Base-by-base conservation (phyloP, 2,797 vertebrate genomes). In the Sternotherus odoratus region DNA sequence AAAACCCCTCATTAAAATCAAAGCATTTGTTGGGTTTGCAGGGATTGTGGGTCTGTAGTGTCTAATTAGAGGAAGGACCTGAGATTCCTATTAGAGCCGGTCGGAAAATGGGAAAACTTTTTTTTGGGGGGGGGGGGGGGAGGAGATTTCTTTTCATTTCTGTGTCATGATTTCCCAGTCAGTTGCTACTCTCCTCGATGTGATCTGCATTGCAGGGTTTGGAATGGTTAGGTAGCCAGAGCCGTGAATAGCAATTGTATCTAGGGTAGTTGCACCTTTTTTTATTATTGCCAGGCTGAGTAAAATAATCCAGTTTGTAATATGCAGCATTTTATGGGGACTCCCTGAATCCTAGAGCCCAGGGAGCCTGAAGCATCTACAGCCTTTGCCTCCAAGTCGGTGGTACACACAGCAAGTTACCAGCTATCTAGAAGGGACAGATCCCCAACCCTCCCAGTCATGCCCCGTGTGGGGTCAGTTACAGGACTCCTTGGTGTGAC, bases 341-440 rank as follows among this genome's bases (percentile, higher is more conserved):
- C 53, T 50, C 80, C 24, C 39, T 54, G 12, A 36, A 10, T 57
- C 8, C 36, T 36, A 53, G 21, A 60, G 53, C 21, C 48, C 2
- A 39, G 28, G 79, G 54, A 79, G 75, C 21, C 30, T 17, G 12
- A 57, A 39, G 50, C 0, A 26, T 77, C 30, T 26, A 16, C 48
- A 82, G 49, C 28, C 51, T 53, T 26, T 8, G 28, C 36, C 1
- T 4, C 15, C 56, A 66, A 93, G 74, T 82, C 87, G 33, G 46
- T 91, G 79, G 21, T 6, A 30, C 3, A 16, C 12, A 72, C 21
- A 53, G 53, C 10, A 36, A 1, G 5, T 82, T 89, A 33, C 51
- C 24, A 16, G 51, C 24, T 2, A 4, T 1, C 3, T 77, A 39
- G 36, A 1, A 0, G 46, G 66, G 3, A 79, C 12, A 5, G 12